Percentiles rank a stretch among this genome's conserved stretches.
Evolutionary conservation across 2,113 vertebrate species (phyloP).

Genomic region (Lates calcarifer): DNA sequence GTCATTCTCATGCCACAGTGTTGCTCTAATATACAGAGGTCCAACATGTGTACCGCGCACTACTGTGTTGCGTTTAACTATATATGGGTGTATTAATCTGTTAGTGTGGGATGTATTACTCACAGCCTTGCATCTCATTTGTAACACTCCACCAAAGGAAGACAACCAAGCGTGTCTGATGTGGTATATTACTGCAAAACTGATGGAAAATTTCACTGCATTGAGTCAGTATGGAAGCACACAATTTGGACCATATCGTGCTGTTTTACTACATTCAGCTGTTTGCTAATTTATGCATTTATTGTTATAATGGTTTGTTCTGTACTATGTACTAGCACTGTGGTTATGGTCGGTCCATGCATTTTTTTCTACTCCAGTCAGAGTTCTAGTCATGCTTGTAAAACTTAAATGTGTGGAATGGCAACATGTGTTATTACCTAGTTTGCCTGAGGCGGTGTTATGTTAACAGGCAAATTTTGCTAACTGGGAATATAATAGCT

Average conservation of each 20-base stretch:
- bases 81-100: slow-evolving; percentile 71
- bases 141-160: slow-evolving; percentile 62
- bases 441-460: slow-evolving; percentile 33
- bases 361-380: slow-evolving; percentile 25
- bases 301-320: slow-evolving; percentile 56
- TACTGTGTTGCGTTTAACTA: slow-evolving; percentile 32
- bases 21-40: slow-evolving; percentile 51
- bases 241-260: slow-evolving; percentile 37
- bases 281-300: slow-evolving; percentile 71
- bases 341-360: slow-evolving; percentile 28
- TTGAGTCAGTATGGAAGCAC: slow-evolving; percentile 43
- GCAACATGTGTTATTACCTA: slow-evolving; percentile 14
- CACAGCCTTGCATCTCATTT: slow-evolving; percentile 50
- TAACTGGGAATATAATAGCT: slow-evolving; percentile 24
- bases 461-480: slow-evolving; percentile 38
- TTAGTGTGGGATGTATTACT: slow-evolving; percentile 63
- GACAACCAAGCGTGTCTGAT: slow-evolving; percentile 27
- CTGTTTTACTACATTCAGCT: slow-evolving; percentile 55
- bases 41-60: slow-evolving; percentile 56
- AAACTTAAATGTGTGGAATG: slow-evolving; percentile 25
- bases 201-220: slow-evolving; percentile 8
- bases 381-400: slow-evolving; percentile 36
- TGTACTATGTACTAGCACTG: slow-evolving; percentile 57
- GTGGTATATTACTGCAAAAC: slow-evolving; percentile 45
- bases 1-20: slow-evolving; percentile 51